Percentiles rank a stretch among this genome's conserved stretches.
These are phyloP conservation scores for Emydura subglobosa DNA, from an alignment of 2,113 vertebrate species.

Conservation along the genomic window DNA sequence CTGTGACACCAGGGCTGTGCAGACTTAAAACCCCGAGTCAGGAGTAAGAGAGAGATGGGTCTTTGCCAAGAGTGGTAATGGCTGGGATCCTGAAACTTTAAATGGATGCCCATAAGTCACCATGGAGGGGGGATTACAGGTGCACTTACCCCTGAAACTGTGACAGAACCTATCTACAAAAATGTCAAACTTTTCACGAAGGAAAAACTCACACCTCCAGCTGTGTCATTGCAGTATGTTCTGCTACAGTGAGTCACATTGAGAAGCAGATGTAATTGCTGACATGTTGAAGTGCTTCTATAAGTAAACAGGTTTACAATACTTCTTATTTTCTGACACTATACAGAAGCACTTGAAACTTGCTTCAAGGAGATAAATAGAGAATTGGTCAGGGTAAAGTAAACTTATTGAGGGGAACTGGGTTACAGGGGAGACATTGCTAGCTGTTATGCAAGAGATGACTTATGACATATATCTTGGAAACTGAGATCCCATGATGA, in stretches of 20 bases:
- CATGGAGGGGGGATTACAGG: neutral
- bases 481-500: neutral
- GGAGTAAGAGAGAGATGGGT: neutral
- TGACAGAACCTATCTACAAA: neutral
- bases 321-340: neutral
- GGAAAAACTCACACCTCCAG: neutral
- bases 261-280: neutral
- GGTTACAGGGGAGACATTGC: neutral
- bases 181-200: neutral
- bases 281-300: neutral
- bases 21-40: neutral
- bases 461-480: neutral
- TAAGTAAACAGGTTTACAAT: neutral
- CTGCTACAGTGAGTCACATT: neutral
- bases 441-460: neutral
- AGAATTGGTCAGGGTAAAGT: neutral
- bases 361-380: neutral
- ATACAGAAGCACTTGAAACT: neutral
- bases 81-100: neutral
- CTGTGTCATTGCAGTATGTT: neutral
- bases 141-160: neutral
- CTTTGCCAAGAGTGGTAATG: neutral
- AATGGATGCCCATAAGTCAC: neutral
- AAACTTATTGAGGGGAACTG: neutral
- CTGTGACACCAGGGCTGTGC: neutral